Evolutionary conservation across 2,113 vertebrate species (phyloP), one percentile per base, ranked within the genome.

Genomic region (Ramphastos sulfuratus): DNA sequence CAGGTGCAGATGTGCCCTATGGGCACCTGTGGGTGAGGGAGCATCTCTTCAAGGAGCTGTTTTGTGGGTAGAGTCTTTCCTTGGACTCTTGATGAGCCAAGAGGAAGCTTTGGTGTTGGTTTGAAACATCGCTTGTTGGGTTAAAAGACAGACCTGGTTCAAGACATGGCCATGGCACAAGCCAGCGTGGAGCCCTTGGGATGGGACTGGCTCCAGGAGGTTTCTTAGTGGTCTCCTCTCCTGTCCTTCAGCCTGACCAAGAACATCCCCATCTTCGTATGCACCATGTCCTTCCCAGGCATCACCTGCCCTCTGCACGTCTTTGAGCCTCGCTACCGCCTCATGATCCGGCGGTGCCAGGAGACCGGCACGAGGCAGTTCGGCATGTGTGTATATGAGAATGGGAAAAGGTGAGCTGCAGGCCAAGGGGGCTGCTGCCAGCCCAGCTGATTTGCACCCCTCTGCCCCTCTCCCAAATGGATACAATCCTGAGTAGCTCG

Each of bases 261-360:
- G 89, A 98, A 98, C 87, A 98, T 99, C 91, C 98, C 98, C 21
- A 98, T 99, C 95, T 99, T 99, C 3, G 98, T 99, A 33, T 99
- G 98, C 97, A 98, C 98, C 0, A 98, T 99, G 98, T 98, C 99
- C 18, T 99, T 98, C 93, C 98, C 98, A 5, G 98, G 98, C 35
- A 93, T 99, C 2, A 78, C 98, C 37, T 99, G 98, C 84, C 98
- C 98, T 4, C 97, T 99, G 89, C 99, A 99, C 24, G 96, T 99
- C 90, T 99, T 99, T 0, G 99, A 99, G 93, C 99, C 98, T 15
- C 98, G 98, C 9, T 99, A 99, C 90, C 98, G 98, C 46, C 98
- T 99, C 80, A 99, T 99, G 98, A 98, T 99, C 97, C 98, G 98
- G 4, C 97, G 98, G 37, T 99, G 98, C 96, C 98, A 98, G 97